Evolutionary conservation across 2,888 invertebrate species (phyloP).

Genomic region (Apamea sordens): DNA sequence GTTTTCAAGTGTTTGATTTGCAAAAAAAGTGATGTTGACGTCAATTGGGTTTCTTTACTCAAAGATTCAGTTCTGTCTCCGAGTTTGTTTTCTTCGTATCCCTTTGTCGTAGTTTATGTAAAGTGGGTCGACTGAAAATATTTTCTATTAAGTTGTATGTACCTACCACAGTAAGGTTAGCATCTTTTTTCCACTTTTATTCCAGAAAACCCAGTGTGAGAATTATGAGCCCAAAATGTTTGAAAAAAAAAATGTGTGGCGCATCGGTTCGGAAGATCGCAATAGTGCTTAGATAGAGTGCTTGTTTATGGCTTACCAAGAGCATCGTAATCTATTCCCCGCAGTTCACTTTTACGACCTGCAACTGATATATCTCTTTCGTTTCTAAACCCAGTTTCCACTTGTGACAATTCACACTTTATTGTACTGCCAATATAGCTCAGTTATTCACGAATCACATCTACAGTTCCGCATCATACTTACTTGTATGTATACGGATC

Average conservation of each 20-base stretch:
- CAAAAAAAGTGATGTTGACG: conserved; percentile 44
- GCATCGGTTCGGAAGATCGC: conserved; percentile 4
- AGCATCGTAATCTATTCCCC: conserved; percentile 34
- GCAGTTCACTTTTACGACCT: conserved; percentile 47
- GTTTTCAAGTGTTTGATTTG: conserved; percentile 44
- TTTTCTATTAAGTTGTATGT: conserved; percentile 25
- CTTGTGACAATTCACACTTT: conserved; percentile 21
- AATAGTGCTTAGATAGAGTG: conserved; percentile 42
- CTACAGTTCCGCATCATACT: background rate
- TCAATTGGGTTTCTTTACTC: conserved; percentile 36
- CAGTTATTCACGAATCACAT: background rate
- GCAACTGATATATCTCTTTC: conserved; percentile 32
- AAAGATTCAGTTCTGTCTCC: conserved; percentile 50
- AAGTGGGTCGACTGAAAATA: conserved; percentile 36
- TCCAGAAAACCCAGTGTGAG: background rate
- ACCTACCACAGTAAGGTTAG: background rate
- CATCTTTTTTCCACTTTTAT: background rate
- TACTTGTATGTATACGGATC: background rate
- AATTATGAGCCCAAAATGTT: conserved; percentile 16
- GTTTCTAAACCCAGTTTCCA: conserved; percentile 15
- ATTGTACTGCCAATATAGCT: background rate
- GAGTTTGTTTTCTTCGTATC: conserved; percentile 51
- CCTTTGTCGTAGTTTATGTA: conserved; percentile 46
- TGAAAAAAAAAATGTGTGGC: background rate
- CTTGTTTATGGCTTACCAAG: conserved; percentile 42